Evolutionary conservation across 1,140 invertebrate species (phyloP), one percentile per base, ranked within the genome.

Genomic region (Hylaeus anthracinus): DNA sequence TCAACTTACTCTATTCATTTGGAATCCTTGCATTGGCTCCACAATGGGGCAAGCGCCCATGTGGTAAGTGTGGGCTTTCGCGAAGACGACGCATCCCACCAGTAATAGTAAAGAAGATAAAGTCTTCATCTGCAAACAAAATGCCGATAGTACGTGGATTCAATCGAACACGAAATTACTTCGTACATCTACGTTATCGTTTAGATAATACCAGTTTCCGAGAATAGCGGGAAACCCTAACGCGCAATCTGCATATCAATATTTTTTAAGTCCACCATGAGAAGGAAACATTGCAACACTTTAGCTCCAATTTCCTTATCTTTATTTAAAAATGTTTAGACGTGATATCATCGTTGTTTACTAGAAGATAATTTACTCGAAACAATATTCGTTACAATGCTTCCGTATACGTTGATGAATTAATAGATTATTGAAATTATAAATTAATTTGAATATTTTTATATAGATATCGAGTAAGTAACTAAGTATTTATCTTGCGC

Each of bases 21-120:
- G 94, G 89, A 97, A 97, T 66, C 94, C 94, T 9, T 93, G 86
- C 93, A 96, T 94, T 0, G 96, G 96, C 79, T 96, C 95, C 0
- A 97, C 96, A 0, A 94, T 89, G 1, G 96, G 96, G 90, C 96
- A 97, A n/a, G 91, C 91, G n/a, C 96, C 96, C 65, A 97, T 90
- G 82, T 96, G 96, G 90, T 97, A 97, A 1, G 95, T 95, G 85
- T 97, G 96, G 67, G 86, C 79, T 67, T 88, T 86, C 26, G 76
- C 85, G 8, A 90, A 58, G 37, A 84, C 84, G 1, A 92, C 64
- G 41, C 81, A 86, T 69, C 86, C 86, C 71, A 83, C 84, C 56
- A 91, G 53, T 41, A 88, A 61, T 43, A 74, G 58, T 43, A 73
- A 88, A 66, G 81, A 65, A 39, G 76, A 86, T 63, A 90, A 61